phyloP scores from a whole-genome alignment of 2,113 vertebrate species.

The Formicarius rufipectus region DNA sequence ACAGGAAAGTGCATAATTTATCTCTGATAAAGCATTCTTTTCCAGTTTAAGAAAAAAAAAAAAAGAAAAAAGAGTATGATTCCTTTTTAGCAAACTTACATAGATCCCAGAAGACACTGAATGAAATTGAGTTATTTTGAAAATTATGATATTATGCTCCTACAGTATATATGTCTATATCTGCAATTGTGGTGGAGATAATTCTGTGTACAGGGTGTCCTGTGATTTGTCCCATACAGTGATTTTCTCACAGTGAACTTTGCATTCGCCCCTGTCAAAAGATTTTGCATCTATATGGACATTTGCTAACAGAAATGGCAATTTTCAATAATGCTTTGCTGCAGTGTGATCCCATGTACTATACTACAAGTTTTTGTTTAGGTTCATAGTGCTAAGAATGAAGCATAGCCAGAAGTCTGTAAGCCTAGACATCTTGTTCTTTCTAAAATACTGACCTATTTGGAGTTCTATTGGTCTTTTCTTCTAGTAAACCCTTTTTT shows the following conservation, averaged over 20 bases:
- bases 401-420: neutral
- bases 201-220: neutral
- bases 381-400: neutral
- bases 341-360: fast-evolving
- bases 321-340: neutral
- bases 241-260: neutral
- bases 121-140: neutral
- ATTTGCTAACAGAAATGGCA: neutral
- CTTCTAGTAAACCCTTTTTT: neutral
- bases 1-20: neutral
- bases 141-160: neutral
- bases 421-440: neutral
- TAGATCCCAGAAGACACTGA: neutral
- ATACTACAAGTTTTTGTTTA: neutral
- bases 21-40: neutral
- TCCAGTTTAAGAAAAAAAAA: neutral
- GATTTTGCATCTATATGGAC: neutral
- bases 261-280: neutral
- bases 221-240: neutral
- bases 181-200: neutral
- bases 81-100: neutral
- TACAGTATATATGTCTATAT: neutral
- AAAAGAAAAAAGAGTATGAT: neutral
- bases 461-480: neutral
- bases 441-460: neutral